Base-by-base conservation (phyloP, 2,888 invertebrate genomes). In the Volucella inanis region DNA sequence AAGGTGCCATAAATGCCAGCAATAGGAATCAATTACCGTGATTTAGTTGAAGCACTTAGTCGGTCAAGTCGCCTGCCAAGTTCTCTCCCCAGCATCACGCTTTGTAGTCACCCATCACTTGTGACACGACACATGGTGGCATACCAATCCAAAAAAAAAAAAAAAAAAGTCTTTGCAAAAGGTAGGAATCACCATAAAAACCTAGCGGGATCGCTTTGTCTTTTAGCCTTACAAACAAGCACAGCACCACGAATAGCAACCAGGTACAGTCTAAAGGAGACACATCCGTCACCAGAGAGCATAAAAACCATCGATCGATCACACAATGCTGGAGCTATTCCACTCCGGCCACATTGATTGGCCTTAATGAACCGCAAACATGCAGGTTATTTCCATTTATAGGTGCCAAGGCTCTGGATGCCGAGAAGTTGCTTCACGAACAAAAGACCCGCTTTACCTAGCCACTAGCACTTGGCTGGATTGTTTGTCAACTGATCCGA, bases 301-400 rank as follows among this genome's bases (percentile, higher is more conserved):
- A 85, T 81, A 85, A 81, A 85, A 77, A 85, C 67, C 81, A 71
- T 68, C 85, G 76, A 85, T 85, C 85, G 85, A 85, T 85, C 85
- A 85, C 85, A 81, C 81, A 81, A 85, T 61, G 70, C 47, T 74
- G 67, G 8, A 74, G 84, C 79, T 70, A 84, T 84, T 84, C 83
- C 52, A 59, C 72, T 43, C 64, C 59, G 62, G 43, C 76, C 85
- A 68, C 85, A 85, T 85, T 85, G 85, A 85, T 85, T 85, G 85
- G 85, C 77, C 81, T 85, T 85, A 85, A 85, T 85, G 85, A 85
- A 85, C 85, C 85, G 85, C 85, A 85, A 85, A 85, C 85, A 85
- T 85, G 85, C 85, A 85, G 85, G 85, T 81, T 85, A 85, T 85
- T 85, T 85, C 85, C 85, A 85, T 85, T 85, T 85, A 85, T 85